Percentiles rank a stretch among this genome's conserved stretches.
Evolutionary conservation across 2,888 invertebrate species (phyloP).

Genomic region (Toxonevra muliebris): DNA sequence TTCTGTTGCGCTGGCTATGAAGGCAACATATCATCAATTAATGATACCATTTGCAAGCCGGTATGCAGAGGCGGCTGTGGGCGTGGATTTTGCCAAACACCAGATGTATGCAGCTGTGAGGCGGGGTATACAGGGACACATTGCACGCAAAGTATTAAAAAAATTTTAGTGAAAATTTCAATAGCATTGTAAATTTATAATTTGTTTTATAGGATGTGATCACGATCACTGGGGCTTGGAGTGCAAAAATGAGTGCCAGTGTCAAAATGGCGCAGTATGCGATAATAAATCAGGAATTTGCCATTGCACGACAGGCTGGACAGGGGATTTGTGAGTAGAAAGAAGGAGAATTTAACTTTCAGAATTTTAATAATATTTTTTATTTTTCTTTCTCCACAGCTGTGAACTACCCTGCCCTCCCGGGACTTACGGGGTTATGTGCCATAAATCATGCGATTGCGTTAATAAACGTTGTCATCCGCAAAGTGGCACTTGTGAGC

Average conservation of each 20-base stretch:
- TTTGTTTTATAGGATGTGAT: constrained; percentile 70
- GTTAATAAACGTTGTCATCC: constrained; percentile 52
- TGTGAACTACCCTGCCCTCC: constrained; percentile 61
- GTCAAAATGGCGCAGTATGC: constrained; percentile 72
- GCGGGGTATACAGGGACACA: constrained; percentile 65
- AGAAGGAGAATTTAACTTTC: neutral
- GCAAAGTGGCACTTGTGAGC: constrained; percentile 51
- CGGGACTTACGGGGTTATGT: constrained; percentile 62
- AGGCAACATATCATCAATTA: constrained; percentile 65
- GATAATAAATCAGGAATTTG: constrained; percentile 73
- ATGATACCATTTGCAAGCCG: constrained; percentile 63
- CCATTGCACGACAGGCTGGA: constrained; percentile 74
- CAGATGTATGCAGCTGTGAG: constrained; percentile 71
- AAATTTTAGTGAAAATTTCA: neutral
- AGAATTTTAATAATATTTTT: neutral
- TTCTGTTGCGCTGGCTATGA: constrained; percentile 82
- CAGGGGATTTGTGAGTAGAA: constrained; percentile 72
- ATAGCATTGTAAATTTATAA: neutral
- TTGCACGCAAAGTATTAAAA: constrained; percentile 58
- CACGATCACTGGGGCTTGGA: constrained; percentile 78
- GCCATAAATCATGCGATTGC: constrained; percentile 60
- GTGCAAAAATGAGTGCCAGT: constrained; percentile 75
- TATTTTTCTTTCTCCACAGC: constrained; percentile 38
- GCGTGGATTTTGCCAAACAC: constrained; percentile 68
- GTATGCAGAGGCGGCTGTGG: constrained; percentile 63